phyloP scores from a whole-genome alignment of 1,140 invertebrate species.

The Chironomus tepperi region DNA sequence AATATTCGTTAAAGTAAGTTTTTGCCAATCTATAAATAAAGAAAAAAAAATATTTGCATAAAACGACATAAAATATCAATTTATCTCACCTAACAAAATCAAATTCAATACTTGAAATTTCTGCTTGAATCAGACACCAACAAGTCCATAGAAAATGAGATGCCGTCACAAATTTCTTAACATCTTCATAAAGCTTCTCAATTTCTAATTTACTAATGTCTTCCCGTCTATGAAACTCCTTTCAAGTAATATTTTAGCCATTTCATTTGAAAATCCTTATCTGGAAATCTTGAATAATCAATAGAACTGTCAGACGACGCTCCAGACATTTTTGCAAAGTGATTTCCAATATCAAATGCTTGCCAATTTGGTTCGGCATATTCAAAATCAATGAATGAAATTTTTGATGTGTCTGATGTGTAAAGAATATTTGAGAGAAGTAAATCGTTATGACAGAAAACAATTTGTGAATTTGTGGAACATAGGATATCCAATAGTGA shows the following conservation, averaged over 20 bases:
- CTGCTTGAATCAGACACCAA: conserved; percentile 86
- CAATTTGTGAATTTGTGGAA: conserved; percentile 63
- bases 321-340: conserved; percentile 97
- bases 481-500: conserved; percentile 56
- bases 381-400: conserved; percentile 97
- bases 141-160: conserved; percentile 87
- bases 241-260: conserved; percentile 74
- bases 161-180: conserved; percentile 69
- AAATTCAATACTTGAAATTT: conserved; percentile 87
- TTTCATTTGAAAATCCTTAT: conserved; percentile 63
- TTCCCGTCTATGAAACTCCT: conserved; percentile 44
- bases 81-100: conserved; percentile 78
- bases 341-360: conserved; percentile 94
- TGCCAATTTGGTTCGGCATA: conserved; percentile 92
- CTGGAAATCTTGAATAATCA: conserved; percentile 72
- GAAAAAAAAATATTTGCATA: background rate
- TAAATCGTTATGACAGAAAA: conserved; percentile 97
- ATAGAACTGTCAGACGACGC: conserved; percentile 50
- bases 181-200: conserved; percentile 62
- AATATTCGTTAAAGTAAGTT: background rate
- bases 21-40: background rate
- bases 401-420: conserved; percentile 55
- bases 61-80: background rate
- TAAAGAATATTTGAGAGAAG: conserved; percentile 89
- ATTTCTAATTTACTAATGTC: conserved; percentile 50